Evolutionary conservation across 2,797 vertebrate species (phyloP), one percentile per base, ranked within the genome.

Genomic region (Sebastes matsubarae): DNA sequence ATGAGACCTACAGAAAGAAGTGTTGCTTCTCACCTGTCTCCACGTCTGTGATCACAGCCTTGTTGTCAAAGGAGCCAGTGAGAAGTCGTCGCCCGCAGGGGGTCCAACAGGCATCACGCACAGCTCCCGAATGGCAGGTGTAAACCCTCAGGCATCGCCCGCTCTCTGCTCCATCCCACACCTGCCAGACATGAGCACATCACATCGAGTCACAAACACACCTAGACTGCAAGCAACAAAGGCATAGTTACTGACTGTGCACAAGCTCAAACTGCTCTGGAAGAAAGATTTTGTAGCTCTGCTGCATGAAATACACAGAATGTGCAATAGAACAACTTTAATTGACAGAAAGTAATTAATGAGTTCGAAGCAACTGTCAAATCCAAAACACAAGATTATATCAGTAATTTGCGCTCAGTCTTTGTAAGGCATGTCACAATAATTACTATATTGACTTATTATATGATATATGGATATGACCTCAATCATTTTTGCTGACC

Each of bases 41-140:
- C 2, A 97, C 92, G 65, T 99, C 97, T 14, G 97, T 98, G 79
- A 99, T 84, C 87, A 93, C 92, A 61, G 97, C 90, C 12, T 88
- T 92, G 29, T 96, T 97, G 93, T 99, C 98, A 69, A 99, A 99
- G 71, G 98, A 98, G 1, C 98, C 97, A 0, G 96, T 97, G 87
- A 99, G 96, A 87, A 98, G 89, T 63, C 90, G 94, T 81, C 83
- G 96, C 85, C 98, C 98, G 30, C 97, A 99, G 46, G 94, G 94
- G 0, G 96, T 96, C 98, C 98, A 99, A 24, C 18, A 95, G 58
- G 96, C 97, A 8, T 97, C 96, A 67, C 98, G 96, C 76, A 99
- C 98, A 0, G 98, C 98, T 88, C 93, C 94, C 0, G 89, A 92
- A 81, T 99, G 98, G 86, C 94, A 92, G 74, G 87, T 93, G 89